These are phyloP conservation scores for Barnardius zonarius DNA, from an alignment of 2,113 vertebrate genomes.

Conservation along the genomic window DNA sequence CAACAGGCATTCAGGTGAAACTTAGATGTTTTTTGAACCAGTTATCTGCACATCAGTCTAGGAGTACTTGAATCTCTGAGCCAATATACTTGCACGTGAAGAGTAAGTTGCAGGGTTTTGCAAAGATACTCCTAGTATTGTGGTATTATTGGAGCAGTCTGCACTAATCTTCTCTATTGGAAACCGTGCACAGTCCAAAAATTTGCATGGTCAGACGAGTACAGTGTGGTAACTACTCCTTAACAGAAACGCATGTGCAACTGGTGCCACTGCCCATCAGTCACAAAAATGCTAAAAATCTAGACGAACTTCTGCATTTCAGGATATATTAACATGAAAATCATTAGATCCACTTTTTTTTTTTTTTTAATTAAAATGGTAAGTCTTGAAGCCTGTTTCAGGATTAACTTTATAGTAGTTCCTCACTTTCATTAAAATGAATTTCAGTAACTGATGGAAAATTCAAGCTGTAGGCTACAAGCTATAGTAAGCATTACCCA, in stretches of 20 bases:
- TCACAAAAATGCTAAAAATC: not conserved
- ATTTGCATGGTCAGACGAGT: not conserved
- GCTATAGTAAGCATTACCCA: conserved; percentile 1
- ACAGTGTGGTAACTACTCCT: not conserved
- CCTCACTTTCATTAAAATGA: conserved; percentile 51
- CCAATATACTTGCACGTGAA: not conserved
- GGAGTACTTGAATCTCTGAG: not conserved
- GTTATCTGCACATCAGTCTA: conserved; percentile 37
- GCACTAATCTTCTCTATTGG: not conserved
- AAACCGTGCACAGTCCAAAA: not conserved
- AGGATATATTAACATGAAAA: conserved; percentile 54
- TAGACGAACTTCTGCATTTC: conserved; percentile 47
- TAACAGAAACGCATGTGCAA: conserved; percentile 3
- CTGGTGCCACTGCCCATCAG: conserved; percentile 55
- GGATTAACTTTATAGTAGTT: conserved; percentile 6
- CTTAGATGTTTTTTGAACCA: conserved; percentile 61
- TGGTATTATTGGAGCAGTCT: not conserved
- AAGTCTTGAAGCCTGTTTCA: conserved; percentile 40
- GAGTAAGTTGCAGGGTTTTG: not conserved
- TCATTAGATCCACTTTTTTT: not conserved
- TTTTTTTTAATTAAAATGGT: not conserved
- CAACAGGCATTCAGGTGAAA: conserved; percentile 54
- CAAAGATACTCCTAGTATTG: not conserved
- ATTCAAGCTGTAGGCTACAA: conserved; percentile 37
- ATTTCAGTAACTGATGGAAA: conserved; percentile 52